Evolutionary conservation across 2,113 vertebrate genomes (phyloP), one percentile per base, ranked within the genome.

Genomic region (Gracilinanus agilis): DNA sequence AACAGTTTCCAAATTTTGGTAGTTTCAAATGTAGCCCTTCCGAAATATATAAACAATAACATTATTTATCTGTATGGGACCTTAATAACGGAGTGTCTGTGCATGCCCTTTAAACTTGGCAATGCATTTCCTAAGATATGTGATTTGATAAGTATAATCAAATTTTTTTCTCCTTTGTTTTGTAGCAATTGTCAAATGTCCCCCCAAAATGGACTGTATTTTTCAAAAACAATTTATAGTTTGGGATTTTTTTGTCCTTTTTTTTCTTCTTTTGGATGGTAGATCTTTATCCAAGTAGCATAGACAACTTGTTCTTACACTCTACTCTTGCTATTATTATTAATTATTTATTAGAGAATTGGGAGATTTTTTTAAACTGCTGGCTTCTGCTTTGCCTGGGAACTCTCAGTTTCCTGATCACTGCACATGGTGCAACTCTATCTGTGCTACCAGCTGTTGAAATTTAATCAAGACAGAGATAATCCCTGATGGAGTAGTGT

Each of bases 391-490:
- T 96, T 90, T 92, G 55, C 94, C 25, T 90, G 27, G 88, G 75
- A 92, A 58, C 94, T 97, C 75, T 75, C 67, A 88, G 29, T 90
- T 94, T 90, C 55, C 67, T 61, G 97, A 93, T 55, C 9, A 8
- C 92, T 34, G 55, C 95, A 90, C 95, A 95, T 9, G 49, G 23
- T 53, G 92, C 94, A 93, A 97, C 93, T 55, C 89, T 90, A 96
- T 97, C 96, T 95, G 94, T 93, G 91, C 88, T 92, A 93, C 97
- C 96, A 97, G 96, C 90, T 95, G 96, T 4, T 53, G 97, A 97
- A 96, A 96, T 61, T 94, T 96, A 95, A 96, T 95, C 93, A 54
- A 94, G 93, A 95, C 91, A 91, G 56, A 53, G 67, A 54, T 90
- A 89, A 92, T 94, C 90, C 54, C 95, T 75, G 25, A 90, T 90